Evolutionary conservation across 2,113 vertebrate species (phyloP), one percentile per base, ranked within the genome.

Genomic region (Aptenodytes forsteri): DNA sequence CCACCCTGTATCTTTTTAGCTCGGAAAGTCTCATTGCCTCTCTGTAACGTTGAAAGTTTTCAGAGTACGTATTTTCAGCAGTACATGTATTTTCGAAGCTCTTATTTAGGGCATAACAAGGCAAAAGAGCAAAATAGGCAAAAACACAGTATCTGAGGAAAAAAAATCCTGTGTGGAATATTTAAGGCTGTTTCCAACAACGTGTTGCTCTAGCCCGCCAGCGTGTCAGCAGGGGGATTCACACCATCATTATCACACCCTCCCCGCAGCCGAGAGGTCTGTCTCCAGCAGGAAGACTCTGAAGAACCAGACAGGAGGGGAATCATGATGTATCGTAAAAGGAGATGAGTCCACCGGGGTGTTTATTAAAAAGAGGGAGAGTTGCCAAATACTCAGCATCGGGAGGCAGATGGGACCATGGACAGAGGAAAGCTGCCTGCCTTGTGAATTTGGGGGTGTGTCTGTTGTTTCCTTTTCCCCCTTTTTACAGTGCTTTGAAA

Each of bases 11-110:
- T 13, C 65, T 87, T 42, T 10, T 29, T 64, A 44, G n/a, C 64
- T 65, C 10, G 23, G 69, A 58, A 70, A 71, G 32, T 46, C 32
- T 70, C 18, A 1, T 22, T 49, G 32, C 44, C 20, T 89, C 49
- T 69, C n/a, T 52, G 0, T 9, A 46, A 38, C 0, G 0, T 13
- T 80, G 50, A 4, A 76, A 91, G 46, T 62, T 90, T 58, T 75
- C 38, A 50, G 36, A 59, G 15, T 27, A 7, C 5, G 0, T 27
- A 3, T 16, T 64, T 96, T 16, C 54, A 73, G 46, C 20, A 12
- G 6, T 8, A 19, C 0, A 0, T 9, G 2, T 47, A 17, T 36
- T 42, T 44, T 25, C 40, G 40, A 61, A 64, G 34, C 7, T 83
- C 25, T 79, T 46, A 23, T 30, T 82, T 36, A n/a, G 32, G 42